These are phyloP conservation scores for Ibidorhyncha struthersii DNA, from an alignment of 2,113 vertebrate species.

Conservation along the genomic window DNA sequence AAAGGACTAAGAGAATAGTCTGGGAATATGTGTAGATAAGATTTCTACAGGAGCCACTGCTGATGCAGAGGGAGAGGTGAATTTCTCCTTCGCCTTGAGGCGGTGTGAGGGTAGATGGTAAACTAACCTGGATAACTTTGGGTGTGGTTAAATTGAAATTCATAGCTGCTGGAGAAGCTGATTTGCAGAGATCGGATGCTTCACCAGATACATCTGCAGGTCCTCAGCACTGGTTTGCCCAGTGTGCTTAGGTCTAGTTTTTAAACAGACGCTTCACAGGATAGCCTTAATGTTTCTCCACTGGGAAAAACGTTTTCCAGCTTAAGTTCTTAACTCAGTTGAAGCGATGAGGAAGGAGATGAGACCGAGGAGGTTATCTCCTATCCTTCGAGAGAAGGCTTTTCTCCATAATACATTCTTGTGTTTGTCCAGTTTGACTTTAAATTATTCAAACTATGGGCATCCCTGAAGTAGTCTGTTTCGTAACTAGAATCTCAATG, in stretches of 20 bases:
- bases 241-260: neutral
- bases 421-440: conserved; percentile 34
- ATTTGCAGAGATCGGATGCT: neutral
- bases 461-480: neutral
- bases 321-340: neutral
- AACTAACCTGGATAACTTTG: neutral
- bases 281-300: neutral
- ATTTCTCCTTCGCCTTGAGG: neutral
- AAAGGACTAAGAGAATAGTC: neutral
- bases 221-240: neutral
- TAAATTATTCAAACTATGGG: neutral
- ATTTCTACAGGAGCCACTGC: neutral
- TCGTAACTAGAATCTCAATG: neutral
- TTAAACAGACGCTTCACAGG: neutral
- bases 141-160: neutral
- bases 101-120: neutral
- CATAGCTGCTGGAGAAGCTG: neutral
- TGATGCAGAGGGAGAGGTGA: neutral
- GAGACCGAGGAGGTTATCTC: neutral
- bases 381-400: neutral
- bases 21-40: neutral
- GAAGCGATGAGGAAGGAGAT: neutral
- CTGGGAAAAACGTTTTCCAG: neutral
- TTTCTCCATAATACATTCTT: neutral
- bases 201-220: neutral